Percentiles rank a stretch among this genome's conserved stretches.
Evolutionary conservation across 1,140 invertebrate species (phyloP).

Genomic region (Sipha flava): DNA sequence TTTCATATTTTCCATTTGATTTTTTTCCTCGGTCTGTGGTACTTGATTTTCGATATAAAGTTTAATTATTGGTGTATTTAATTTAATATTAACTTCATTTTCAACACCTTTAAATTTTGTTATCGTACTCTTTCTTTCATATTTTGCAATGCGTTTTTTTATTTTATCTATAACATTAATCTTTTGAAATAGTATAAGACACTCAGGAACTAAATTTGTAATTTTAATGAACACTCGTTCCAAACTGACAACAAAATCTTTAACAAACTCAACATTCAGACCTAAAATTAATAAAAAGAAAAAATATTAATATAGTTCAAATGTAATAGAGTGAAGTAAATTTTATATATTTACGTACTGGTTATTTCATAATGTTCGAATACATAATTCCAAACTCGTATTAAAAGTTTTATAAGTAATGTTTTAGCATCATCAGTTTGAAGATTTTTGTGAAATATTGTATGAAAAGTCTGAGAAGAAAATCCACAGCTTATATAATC

Average conservation of each 20-base stretch:
- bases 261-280: background rate
- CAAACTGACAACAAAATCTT: background rate
- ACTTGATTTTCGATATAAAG: background rate
- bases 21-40: background rate
- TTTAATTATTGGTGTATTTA: background rate
- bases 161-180: background rate
- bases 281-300: background rate
- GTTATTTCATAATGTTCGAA: background rate
- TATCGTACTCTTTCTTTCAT: background rate
- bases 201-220: background rate
- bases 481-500: slow-evolving; percentile 6
- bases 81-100: background rate
- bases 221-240: background rate
- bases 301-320: background rate
- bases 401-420: background rate
- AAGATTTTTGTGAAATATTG: background rate
- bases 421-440: background rate
- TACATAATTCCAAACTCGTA: background rate
- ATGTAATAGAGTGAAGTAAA: too few species aligned
- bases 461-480: background rate
- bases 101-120: background rate
- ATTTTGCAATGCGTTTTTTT: background rate
- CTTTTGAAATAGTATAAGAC: background rate
- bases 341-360: background rate
- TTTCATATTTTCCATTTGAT: background rate